Base-by-base conservation (phyloP, 2,888 invertebrate genomes). In the Mesorhabditis belari region DNA sequence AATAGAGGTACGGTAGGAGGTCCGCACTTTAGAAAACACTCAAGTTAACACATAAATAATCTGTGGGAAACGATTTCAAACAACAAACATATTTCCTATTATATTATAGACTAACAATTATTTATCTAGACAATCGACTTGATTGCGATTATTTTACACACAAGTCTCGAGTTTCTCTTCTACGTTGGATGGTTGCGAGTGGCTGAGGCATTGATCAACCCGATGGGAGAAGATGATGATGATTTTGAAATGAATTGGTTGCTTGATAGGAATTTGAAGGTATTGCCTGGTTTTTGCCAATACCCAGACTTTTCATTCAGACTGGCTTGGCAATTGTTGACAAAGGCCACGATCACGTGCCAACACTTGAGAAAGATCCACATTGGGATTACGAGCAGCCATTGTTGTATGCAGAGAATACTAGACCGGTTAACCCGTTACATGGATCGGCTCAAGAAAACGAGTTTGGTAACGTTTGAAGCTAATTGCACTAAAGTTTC, bases 61-160 rank as follows among this genome's bases (percentile, higher is more conserved):
- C n/a, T n/a, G n/a, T n/a, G n/a, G n/a, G n/a, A n/a, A n/a, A n/a
- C n/a, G n/a, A n/a, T n/a, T n/a, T n/a, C n/a, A n/a, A n/a, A n/a
- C n/a, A n/a, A n/a, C n/a, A n/a, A n/a, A n/a, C n/a, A n/a, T n/a
- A n/a, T n/a, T n/a, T n/a, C n/a, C n/a, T n/a, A 3, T 21, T 21
- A 44, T 44, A 12, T 58, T 44, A 28, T 49, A 21, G 25, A 58
- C n/a, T n/a, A n/a, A n/a, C n/a, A n/a, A n/a, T n/a, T n/a, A n/a
- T n/a, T n/a, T n/a, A n/a, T n/a, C n/a, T n/a, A n/a, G n/a, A n/a
- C n/a, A n/a, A n/a, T n/a, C n/a, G n/a, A n/a, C n/a, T n/a, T n/a
- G n/a, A n/a, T n/a, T n/a, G n/a, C n/a, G n/a, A n/a, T n/a, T n/a
- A n/a, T n/a, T n/a, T 3, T 55, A 35, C 24, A 35, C 55, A 25